These are phyloP conservation scores for Emydura subglobosa DNA, from an alignment of 2,113 vertebrate species.

Conservation along the genomic window DNA sequence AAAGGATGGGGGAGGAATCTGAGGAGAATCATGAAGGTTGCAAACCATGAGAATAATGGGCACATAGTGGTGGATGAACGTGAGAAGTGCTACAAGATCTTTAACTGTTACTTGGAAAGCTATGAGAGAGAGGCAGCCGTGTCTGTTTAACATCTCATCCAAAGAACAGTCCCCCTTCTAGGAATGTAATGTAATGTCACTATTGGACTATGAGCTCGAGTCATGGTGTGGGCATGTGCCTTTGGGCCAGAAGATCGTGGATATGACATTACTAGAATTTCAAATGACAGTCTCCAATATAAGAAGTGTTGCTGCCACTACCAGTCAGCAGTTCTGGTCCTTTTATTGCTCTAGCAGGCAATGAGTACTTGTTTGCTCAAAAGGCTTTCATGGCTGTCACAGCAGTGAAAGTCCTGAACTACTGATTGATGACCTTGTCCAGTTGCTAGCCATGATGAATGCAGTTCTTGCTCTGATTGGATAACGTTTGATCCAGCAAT, in stretches of 20 bases:
- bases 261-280: slow-evolving; percentile 63
- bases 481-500: slow-evolving; percentile 50
- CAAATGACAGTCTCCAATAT: slow-evolving; percentile 67
- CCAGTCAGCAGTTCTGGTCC: slow-evolving; percentile 75
- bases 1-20: not conserved
- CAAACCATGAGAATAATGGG: rapidly evolving
- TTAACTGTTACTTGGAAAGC: not conserved
- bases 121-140: not conserved
- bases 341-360: slow-evolving; percentile 67
- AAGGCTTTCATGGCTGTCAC: slow-evolving; percentile 68
- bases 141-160: rapidly evolving
- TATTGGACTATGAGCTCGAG: slow-evolving; percentile 11
- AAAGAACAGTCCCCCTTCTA: not conserved
- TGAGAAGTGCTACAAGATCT: not conserved
- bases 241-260: slow-evolving; percentile 40
- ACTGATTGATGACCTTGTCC: slow-evolving; percentile 53
- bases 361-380: not conserved
- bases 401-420: not conserved
- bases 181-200: not conserved
- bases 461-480: slow-evolving; percentile 20
- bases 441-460: slow-evolving; percentile 29
- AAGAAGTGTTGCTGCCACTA: slow-evolving; percentile 72
- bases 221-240: slow-evolving; percentile 22
- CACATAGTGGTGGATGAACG: not conserved
- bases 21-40: not conserved